Conservation (phyloP, 2,113 vertebrate species). For the Pedetes capensis region DNA sequence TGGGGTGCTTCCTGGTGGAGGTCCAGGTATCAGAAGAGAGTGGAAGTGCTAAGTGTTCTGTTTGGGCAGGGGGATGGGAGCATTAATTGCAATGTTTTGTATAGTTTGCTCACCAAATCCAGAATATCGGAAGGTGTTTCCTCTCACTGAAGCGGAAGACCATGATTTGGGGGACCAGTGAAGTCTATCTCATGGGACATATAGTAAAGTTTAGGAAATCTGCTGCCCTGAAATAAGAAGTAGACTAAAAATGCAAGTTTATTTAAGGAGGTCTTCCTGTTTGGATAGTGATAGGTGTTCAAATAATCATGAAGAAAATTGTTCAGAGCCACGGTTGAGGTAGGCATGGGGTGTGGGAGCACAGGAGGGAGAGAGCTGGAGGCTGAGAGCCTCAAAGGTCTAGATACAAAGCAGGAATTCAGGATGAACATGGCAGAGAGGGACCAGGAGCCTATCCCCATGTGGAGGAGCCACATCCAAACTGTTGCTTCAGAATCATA, state of each 20-base stretch:
- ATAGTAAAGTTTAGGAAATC: background rate
- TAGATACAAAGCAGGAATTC: background rate
- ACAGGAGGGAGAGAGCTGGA: background rate
- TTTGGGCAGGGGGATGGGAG: background rate
- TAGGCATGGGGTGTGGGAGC: background rate
- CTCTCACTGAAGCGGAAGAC: background rate
- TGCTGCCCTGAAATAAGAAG: background rate
- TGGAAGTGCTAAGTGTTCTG: background rate
- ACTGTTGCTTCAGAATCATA: background rate
- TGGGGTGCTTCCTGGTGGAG: background rate
- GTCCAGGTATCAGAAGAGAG: background rate
- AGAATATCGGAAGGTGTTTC: background rate
- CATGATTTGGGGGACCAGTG: background rate
- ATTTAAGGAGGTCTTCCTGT: slow-evolving; percentile 18
- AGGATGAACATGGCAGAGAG: background rate
- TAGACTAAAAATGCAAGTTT: slow-evolving; percentile 5
- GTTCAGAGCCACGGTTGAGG: background rate
- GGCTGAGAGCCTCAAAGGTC: background rate
- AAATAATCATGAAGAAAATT: background rate
- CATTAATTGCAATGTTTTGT: background rate
- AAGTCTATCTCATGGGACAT: background rate
- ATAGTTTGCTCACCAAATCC: background rate
- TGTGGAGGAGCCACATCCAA: background rate
- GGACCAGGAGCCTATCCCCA: background rate
- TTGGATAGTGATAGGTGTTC: background rate